Base-by-base conservation (phyloP, 2,797 vertebrate species). In the Muscicapa striata region DNA sequence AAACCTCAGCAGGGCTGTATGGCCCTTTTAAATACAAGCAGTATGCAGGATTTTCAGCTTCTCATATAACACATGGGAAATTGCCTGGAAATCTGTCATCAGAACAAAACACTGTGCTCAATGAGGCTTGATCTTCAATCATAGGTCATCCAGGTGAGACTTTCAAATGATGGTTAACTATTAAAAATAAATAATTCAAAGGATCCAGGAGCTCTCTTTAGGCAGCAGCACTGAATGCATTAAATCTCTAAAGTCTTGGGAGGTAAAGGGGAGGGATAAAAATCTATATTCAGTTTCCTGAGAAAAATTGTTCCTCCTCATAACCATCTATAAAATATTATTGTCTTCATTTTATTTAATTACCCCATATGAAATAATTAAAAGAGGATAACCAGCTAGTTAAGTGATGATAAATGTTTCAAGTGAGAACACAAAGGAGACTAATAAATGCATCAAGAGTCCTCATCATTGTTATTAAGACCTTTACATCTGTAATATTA, bases 311-410 rank as follows among this genome's bases (percentile, higher is more conserved):
- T 91, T 97, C 83, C 49, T 93, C 87, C 93, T 97, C 95, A 89
- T 96, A 97, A 84, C 76, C 93, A 96, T 90, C 96, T 96, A 95
- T 96, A 97, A 97, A 97, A 97, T 72, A 96, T 97, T 97, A 97
- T 97, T 97, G 92, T 96, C 94, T 97, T 90, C 62, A 84, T 97
- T 97, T 97, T 97, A 97, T 97, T 97, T 97, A 97, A 97, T 98
- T 97, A 97, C 96, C 97, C 92, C 68, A 76, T 95, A 96, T 92
- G 90, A 98, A 96, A 90, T 96, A 97, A 97, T 97, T 97, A 96
- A 94, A 97, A 97, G 82, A 93, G 77, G 93, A 95, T 95, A 95
- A 98, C 95, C 96, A 95, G 75, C 85, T 87, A 91, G 83, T 97
- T 97, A 29, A 7, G 41, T 1, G 9, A 95, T 94, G 95, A 97